Conservation (phyloP, 92 coral and sea anemone species). For the Siderastrea radians region DNA sequence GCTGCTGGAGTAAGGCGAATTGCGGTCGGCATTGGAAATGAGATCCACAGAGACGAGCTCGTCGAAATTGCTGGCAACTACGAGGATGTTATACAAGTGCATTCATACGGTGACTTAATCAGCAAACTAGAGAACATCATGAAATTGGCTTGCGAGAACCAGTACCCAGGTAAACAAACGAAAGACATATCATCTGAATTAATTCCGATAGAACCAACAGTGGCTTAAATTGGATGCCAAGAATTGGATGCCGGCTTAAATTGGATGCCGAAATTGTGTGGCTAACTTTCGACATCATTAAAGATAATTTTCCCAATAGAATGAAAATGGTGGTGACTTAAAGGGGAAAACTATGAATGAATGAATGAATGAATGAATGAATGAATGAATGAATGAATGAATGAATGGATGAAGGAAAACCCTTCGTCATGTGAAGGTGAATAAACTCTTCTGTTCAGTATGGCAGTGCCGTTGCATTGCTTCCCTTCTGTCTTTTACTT, state of each 20-base stretch:
- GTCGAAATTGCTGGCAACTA: background rate
- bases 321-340: too few relatives aligned
- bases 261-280: too few relatives aligned
- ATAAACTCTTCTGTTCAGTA: too few relatives aligned
- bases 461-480: too few relatives aligned
- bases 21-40: constrained; percentile 3
- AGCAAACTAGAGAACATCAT: background rate
- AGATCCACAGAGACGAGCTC: background rate
- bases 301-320: too few relatives aligned
- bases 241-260: too few relatives aligned
- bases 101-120: background rate
- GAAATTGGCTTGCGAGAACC: background rate
- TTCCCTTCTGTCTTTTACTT: too few relatives aligned
- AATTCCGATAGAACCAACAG: too few relatives aligned
- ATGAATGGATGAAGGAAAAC: too few relatives aligned
- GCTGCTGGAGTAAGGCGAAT: background rate
- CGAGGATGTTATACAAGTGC: constrained; percentile 2
- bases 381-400: background rate
- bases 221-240: too few relatives aligned
- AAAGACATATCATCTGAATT: background rate
- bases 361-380: background rate
- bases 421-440: too few relatives aligned
- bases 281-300: too few relatives aligned
- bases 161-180: background rate
- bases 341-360: background rate